These are phyloP conservation scores for Lichenostomus cassidix DNA, from an alignment of 2,113 vertebrate species.

Conservation along the genomic window DNA sequence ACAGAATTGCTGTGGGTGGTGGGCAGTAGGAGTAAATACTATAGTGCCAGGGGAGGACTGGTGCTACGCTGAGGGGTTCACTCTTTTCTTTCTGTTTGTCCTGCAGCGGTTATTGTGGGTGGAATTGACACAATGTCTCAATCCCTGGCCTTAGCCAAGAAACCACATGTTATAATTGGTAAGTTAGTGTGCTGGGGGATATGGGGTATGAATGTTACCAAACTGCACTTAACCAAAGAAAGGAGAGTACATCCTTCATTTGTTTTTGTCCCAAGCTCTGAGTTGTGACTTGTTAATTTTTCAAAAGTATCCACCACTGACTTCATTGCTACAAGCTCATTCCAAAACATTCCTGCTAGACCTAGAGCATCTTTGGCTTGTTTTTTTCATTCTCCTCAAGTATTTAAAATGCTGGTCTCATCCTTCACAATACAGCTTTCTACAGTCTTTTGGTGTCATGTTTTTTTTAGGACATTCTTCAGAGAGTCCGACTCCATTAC, in stretches of 20 bases:
- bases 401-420: not conserved
- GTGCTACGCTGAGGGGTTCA: not conserved
- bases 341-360: not conserved
- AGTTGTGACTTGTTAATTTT: not conserved
- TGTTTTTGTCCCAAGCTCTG: not conserved
- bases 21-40: not conserved
- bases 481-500: not conserved
- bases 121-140: slow-evolving; percentile 98
- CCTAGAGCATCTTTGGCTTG: not conserved
- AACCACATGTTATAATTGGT: slow-evolving; percentile 96
- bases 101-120: slow-evolving; percentile 91
- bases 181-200: slow-evolving; percentile 40
- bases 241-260: not conserved
- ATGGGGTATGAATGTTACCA: not conserved
- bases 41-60: not conserved
- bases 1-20: not conserved
- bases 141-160: slow-evolving; percentile 93
- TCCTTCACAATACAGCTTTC: not conserved
- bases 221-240: not conserved
- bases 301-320: not conserved
- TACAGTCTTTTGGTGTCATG: not conserved
- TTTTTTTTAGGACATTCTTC: not conserved
- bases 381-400: not conserved
- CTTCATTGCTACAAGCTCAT: not conserved
- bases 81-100: not conserved